Base-by-base conservation (phyloP, 2,797 vertebrate species). In the Rachycentron canadum region DNA sequence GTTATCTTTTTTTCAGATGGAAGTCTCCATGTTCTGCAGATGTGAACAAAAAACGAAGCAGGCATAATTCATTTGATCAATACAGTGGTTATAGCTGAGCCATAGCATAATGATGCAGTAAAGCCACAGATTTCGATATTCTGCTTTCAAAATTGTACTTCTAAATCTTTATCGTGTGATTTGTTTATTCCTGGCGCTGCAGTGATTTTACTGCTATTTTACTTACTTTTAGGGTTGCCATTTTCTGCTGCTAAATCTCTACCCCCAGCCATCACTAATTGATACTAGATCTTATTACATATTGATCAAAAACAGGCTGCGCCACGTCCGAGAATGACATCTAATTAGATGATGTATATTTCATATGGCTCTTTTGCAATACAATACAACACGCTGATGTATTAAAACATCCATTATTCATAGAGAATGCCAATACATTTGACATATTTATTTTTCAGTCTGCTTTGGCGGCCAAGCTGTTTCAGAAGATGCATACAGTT, bases 271-370 rank as follows among this genome's bases (percentile, higher is more conserved):
- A 90, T 91, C 86, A 89, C 88, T 93, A 94, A 94, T 91, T 94
- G 92, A 91, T 92, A 90, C 80, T 85, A 88, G 89, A 92, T 92
- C 92, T 89, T 93, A 92, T 94, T 93, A 92, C 90, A 82, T 93
- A 94, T 94, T 91, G 92, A 94, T 94, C 90, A 92, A 82, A 92
- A 81, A 77, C 83, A 79, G 90, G 80, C 90, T 89, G 89, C 1
- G 53, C 81, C 87, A 88, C 69, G 83, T 94, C 92, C 85, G 81
- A 92, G 86, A 90, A 92, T 85, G 90, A 76, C 45, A 58, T 84
- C 88, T 94, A 93, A 94, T 94, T 92, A 92, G 91, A 92, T 92
- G 82, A 94, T 91, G 89, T 91, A 90, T 93, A 90, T 94, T 92
- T 93, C 85, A 92, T 89, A 83, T 80, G 75, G 79, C 85, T 86